These are phyloP conservation scores for Zoroaster sp. DNA, from an alignment of 53 echinoderm and acorn worm genomes.

Conservation along the genomic window DNA sequence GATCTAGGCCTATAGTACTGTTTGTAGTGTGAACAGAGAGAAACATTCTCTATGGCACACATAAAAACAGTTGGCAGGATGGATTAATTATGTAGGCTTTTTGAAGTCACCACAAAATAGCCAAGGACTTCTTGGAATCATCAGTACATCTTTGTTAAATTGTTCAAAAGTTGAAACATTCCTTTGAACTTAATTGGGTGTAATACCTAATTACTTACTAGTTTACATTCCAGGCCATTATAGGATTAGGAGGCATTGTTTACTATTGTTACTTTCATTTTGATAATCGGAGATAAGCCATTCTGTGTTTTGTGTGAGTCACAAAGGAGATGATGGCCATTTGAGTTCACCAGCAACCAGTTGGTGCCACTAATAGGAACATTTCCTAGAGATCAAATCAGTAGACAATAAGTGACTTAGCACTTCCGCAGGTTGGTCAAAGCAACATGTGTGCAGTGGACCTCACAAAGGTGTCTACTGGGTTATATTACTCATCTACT, in stretches of 20 bases:
- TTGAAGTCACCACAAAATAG: no score
- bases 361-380: background rate
- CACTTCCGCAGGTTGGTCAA: background rate
- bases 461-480: no score
- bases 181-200: background rate
- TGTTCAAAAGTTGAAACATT: background rate
- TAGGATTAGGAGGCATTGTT: background rate
- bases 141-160: background rate
- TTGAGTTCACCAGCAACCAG: background rate
- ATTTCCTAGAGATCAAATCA: background rate
- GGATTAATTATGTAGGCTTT: background rate
- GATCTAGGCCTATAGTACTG: no score
- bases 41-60: no score
- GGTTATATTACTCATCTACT: no score
- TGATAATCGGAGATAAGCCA: background rate
- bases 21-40: no score
- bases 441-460: background rate
- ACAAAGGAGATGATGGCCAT: background rate
- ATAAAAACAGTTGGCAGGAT: background rate
- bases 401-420: background rate
- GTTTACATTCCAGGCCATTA: background rate
- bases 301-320: background rate
- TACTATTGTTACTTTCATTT: background rate
- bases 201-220: background rate
- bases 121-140: slow-evolving; percentile 23